Conservation (phyloP, 35 echinoderm and acorn worm genomes). For the Apostichopus parvimensis region DNA sequence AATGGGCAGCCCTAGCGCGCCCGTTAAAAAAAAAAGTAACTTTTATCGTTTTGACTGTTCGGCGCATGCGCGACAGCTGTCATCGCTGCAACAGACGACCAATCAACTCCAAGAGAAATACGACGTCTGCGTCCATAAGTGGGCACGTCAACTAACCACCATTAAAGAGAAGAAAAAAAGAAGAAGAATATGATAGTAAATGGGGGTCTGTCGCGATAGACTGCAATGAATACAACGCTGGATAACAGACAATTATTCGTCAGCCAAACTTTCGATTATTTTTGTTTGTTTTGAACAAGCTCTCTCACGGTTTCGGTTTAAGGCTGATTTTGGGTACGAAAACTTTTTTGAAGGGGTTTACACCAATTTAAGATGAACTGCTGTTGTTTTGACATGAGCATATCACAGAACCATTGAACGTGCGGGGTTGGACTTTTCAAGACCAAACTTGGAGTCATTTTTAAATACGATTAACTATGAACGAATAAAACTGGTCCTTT, state of each 20-base stretch:
- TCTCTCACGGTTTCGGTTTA: background rate
- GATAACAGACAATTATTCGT: slow-evolving; percentile 1
- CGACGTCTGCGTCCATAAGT: slow-evolving; percentile 37
- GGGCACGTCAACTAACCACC: slow-evolving; percentile 22
- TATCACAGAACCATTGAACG: no score
- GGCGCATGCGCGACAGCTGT: slow-evolving; percentile 47
- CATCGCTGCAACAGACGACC: slow-evolving; percentile 34
- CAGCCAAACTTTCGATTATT: background rate
- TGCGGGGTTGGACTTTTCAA: no score
- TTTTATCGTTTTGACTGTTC: background rate
- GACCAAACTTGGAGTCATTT: no score
- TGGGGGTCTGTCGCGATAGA: background rate
- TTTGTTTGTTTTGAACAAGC: slow-evolving; percentile 17
- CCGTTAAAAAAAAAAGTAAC: slow-evolving; percentile 1
- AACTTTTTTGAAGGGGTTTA: no score
- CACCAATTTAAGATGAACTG: no score
- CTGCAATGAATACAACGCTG: background rate
- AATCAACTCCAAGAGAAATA: slow-evolving; percentile 27
- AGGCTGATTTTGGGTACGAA: background rate
- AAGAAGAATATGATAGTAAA: background rate
- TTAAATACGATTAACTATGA: no score
- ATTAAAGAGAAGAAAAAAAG: background rate
- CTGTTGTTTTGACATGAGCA: no score
- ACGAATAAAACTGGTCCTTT: no score
- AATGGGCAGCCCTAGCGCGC: background rate